Conservation (phyloP, 2,113 vertebrate species). For the Scatophagus argus region DNA sequence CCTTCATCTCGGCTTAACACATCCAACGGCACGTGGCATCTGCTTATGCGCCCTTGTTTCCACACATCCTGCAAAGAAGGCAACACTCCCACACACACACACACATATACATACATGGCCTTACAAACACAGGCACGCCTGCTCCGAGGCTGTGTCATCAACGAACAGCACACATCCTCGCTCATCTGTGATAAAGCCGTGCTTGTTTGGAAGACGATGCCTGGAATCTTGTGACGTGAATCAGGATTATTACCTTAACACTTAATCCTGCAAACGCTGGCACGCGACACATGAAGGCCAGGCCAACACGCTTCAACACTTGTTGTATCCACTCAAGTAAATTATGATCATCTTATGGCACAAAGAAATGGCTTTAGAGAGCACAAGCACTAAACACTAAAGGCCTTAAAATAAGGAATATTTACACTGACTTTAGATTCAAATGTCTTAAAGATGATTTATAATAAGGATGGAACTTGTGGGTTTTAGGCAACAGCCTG, state of each 20-base stretch:
- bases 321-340: neutral
- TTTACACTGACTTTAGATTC: constrained; percentile 1
- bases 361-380: neutral
- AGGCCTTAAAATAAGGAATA: neutral
- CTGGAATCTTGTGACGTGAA: constrained; percentile 45
- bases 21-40: constrained; percentile 62
- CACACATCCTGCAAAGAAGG: constrained; percentile 31
- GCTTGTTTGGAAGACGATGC: constrained; percentile 34
- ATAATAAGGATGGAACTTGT: constrained; percentile 31
- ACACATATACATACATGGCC: neutral
- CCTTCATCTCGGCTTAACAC: constrained; percentile 52
- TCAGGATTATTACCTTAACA: constrained; percentile 41
- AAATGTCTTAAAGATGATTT: constrained; percentile 32
- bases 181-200: constrained; percentile 32
- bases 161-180: neutral
- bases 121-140: constrained; percentile 14
- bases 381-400: neutral
- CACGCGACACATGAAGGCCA: neutral
- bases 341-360: neutral
- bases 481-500: constrained; percentile 27
- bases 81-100: neutral
- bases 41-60: constrained; percentile 43
- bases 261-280: constrained; percentile 9
- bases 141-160: constrained; percentile 29
- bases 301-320: neutral